Percentiles rank a stretch among this genome's conserved stretches.
Conservation (phyloP, 2,888 invertebrate genomes). For the Leptinotarsa rubiginosa region DNA sequence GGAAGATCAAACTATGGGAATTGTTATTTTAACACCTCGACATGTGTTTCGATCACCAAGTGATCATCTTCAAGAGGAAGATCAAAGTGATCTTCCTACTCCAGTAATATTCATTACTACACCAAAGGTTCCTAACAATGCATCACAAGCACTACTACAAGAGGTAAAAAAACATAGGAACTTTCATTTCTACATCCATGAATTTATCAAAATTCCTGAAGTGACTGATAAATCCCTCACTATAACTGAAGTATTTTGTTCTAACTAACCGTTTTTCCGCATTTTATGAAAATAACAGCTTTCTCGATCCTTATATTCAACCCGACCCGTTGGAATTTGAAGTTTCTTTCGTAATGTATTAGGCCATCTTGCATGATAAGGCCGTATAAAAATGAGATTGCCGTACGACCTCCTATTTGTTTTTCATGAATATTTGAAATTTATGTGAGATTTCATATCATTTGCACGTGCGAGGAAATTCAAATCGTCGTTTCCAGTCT, state of each 20-base stretch:
- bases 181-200: too few relatives aligned
- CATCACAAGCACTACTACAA: too few relatives aligned
- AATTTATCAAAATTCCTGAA: not conserved
- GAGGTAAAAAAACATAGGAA: too few relatives aligned
- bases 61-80: too few relatives aligned
- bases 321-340: slow-evolving; percentile 23
- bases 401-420: slow-evolving; percentile 46
- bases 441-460: slow-evolving; percentile 46
- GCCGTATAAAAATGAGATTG: slow-evolving; percentile 47
- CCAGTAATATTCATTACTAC: too few relatives aligned
- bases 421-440: slow-evolving; percentile 50
- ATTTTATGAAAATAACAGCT: slow-evolving; percentile 1
- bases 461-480: slow-evolving; percentile 46
- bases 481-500: slow-evolving; percentile 45
- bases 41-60: too few relatives aligned
- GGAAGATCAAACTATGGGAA: too few relatives aligned
- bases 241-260: not conserved
- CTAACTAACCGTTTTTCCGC: not conserved
- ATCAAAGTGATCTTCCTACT: too few relatives aligned
- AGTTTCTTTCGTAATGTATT: slow-evolving; percentile 25
- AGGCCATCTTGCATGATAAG: slow-evolving; percentile 35
- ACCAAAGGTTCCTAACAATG: too few relatives aligned
- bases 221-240: not conserved
- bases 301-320: not conserved
- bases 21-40: too few relatives aligned